Base-by-base conservation (phyloP, 2,888 invertebrate species). In the Drosophila monieri region DNA sequence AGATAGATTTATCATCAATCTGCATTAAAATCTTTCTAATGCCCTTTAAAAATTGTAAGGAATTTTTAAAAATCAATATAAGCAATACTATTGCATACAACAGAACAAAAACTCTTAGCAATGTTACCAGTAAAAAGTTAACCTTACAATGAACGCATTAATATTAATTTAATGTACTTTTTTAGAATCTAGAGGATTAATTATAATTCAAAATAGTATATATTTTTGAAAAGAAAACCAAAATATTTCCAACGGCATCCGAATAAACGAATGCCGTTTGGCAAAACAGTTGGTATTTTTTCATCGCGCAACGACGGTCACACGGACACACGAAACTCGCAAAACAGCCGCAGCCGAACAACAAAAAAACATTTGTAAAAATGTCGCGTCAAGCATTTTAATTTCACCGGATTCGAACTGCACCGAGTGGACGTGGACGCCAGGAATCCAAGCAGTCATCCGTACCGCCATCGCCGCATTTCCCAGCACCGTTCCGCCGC, bases 281-380 rank as follows among this genome's bases (percentile, higher is more conserved):
- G 9, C 3, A n/a, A 14, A 23, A 32, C 3, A 9, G 14, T 10
- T 2, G 49, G 67, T 10, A 27, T 66, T 39, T 67, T 27, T 9
- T 1, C 5, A 18, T 5, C 39, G 27, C n/a, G 9, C 4, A 3
- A 1, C 14, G 21, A 8, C 52, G 60, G 53, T 60, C 61, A 68
- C 58, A 53, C 61, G 18, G 32, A 1, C 46, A 10, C 39, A 41
- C 30, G 37, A 18, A 43, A 44, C 46, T 46, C 25, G 59, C 59
- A 62, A 64, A 52, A 46, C 62, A 62, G 64, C 73, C 72, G 85
- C 66, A 83, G 70, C 68, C 66, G 66, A 67, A 80, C 78, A 79
- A 85, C 81, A 78, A 80, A 85, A 41, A 80, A 78, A 85, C 83
- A 78, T 62, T 81, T 74, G 68, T 62, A 59, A 75, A 85, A 83